Conservation (phyloP, 2,888 invertebrate species). For the Stramonita haemastoma region DNA sequence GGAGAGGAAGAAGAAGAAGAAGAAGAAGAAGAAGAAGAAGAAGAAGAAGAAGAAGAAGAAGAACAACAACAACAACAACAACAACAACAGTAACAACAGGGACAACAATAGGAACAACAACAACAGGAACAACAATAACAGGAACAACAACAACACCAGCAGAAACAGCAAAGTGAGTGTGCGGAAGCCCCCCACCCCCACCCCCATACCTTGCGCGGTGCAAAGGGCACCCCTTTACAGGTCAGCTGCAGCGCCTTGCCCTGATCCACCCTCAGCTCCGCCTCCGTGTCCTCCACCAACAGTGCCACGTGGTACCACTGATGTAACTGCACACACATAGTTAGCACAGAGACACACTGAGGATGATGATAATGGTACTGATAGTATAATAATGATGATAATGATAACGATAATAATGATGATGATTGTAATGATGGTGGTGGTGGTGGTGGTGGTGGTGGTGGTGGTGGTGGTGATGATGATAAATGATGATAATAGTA, state of each 20-base stretch:
- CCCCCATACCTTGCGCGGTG: conserved; percentile 26
- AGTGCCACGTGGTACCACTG: conserved; percentile 53
- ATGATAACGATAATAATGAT: conserved; percentile 14
- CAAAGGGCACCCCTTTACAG: conserved; percentile 38
- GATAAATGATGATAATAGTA: no score
- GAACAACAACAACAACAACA: no score
- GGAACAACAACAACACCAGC: no score
- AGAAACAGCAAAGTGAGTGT: neutral
- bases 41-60: no score
- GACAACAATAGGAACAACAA: no score
- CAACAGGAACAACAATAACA: no score
- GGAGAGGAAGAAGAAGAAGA: no score
- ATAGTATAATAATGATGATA: conserved; percentile 33
- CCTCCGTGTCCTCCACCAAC: conserved; percentile 41
- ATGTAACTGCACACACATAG: conserved; percentile 44
- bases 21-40: no score
- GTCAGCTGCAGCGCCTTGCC: conserved; percentile 46
- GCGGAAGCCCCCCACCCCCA: neutral
- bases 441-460: conserved; percentile 4
- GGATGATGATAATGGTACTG: conserved; percentile 23
- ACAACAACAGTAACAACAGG: no score
- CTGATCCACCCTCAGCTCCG: conserved; percentile 50
- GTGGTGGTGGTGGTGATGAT: no score
- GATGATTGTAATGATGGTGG: conserved; percentile 18
- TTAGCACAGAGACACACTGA: neutral